These are phyloP conservation scores for Meleagris gallopavo DNA, from an alignment of 2,113 vertebrate genomes.

Conservation along the genomic window DNA sequence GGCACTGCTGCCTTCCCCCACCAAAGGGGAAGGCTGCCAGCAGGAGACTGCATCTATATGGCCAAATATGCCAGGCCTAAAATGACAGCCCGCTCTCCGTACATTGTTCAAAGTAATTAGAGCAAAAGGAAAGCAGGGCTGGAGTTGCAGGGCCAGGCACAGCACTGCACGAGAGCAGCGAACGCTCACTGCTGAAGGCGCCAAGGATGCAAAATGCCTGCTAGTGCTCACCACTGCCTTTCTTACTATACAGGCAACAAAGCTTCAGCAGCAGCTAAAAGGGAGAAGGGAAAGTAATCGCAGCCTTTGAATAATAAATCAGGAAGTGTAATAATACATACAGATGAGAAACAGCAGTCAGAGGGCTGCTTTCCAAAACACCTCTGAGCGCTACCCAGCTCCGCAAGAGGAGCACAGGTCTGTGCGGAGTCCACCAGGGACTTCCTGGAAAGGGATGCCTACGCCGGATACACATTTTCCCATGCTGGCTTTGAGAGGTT, in stretches of 20 bases:
- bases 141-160: background rate
- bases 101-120: background rate
- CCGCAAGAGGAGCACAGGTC: background rate
- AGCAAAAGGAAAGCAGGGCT: background rate
- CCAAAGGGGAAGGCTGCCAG: background rate
- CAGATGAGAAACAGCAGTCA: background rate
- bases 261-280: background rate
- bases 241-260: background rate
- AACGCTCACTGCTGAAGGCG: background rate
- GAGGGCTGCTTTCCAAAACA: background rate
- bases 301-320: background rate
- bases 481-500: background rate
- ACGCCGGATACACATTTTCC: background rate
- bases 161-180: background rate
- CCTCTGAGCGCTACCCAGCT: background rate
- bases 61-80: background rate
- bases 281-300: background rate
- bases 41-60: background rate
- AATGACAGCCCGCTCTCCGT: background rate
- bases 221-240: too few relatives aligned
- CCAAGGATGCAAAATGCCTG: background rate
- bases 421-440: too few relatives aligned
- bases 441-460: fast-evolving
- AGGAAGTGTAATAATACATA: background rate
- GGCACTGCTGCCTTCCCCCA: too few relatives aligned